A percentile compares a stretch with the other conserved stretches of the same genome.
These are phyloP conservation scores for Tenualosa ilisha DNA, from an alignment of 2,797 vertebrate genomes.

Conservation along the genomic window DNA sequence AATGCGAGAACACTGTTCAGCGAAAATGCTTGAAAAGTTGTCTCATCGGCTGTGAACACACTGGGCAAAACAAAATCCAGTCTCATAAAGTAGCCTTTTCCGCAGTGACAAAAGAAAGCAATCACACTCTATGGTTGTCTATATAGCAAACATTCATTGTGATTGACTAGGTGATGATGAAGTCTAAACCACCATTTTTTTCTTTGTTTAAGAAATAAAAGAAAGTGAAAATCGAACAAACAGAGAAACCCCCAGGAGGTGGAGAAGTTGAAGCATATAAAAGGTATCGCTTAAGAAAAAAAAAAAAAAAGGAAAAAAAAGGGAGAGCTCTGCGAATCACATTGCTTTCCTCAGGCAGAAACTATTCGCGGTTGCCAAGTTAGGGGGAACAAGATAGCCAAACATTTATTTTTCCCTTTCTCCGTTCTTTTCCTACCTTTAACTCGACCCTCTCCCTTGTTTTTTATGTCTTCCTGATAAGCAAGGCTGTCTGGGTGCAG, in stretches of 20 bases:
- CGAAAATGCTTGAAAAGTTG: no score
- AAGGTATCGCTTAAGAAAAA: background rate
- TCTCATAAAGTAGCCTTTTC: no score
- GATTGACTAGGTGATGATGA: background rate
- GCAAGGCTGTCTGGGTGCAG: background rate
- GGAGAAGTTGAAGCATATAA: background rate
- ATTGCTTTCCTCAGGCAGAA: background rate
- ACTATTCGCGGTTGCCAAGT: background rate
- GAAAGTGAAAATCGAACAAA: constrained; percentile 1
- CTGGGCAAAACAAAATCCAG: no score
- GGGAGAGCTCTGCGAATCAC: background rate
- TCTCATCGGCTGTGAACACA: background rate
- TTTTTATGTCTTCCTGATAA: background rate
- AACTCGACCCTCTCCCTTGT: background rate
- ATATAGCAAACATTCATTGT: background rate
- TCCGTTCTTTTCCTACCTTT: background rate
- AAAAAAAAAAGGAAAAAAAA: background rate
- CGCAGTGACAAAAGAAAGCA: no score
- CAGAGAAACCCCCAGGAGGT: background rate
- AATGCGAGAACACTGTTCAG: no score
- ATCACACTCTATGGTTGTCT: background rate
- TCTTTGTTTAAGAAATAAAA: background rate
- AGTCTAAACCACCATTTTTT: background rate
- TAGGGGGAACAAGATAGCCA: constrained; percentile 7
- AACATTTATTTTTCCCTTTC: background rate